Evolutionary conservation across 2,797 vertebrate genomes (phyloP).

Genomic region (Oryzias sinensis): DNA sequence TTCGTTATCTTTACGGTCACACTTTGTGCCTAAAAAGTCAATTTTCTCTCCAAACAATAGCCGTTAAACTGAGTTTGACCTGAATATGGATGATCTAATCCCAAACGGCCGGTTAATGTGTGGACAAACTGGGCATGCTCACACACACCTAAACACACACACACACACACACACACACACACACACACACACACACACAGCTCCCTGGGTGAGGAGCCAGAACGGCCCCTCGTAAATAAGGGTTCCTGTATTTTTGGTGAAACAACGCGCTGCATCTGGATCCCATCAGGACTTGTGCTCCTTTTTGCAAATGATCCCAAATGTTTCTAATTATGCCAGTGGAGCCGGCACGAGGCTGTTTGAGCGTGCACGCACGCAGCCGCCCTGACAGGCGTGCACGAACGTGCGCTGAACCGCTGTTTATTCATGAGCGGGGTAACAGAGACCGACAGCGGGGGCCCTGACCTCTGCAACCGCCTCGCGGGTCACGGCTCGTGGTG

Average conservation of each 20-base stretch:
- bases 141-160: conserved; percentile 34
- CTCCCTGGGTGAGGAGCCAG: conserved; percentile 65
- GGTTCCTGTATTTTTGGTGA: conserved; percentile 71
- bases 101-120: conserved; percentile 44
- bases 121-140: conserved; percentile 21
- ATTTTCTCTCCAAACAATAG: conserved; percentile 27
- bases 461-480: conserved; percentile 48
- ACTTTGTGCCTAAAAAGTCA: neutral
- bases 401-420: conserved; percentile 49
- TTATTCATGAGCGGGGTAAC: conserved; percentile 48
- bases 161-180: conserved; percentile 1
- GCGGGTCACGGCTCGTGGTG: conserved; percentile 47
- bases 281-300: conserved; percentile 76
- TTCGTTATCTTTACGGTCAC: conserved; percentile 1
- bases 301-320: conserved; percentile 75
- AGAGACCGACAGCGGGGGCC: conserved; percentile 52
- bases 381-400: conserved; percentile 42
- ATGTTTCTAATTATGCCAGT: conserved; percentile 79
- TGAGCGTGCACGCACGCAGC: conserved; percentile 25
- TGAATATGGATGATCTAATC: conserved; percentile 47
- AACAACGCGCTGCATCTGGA: conserved; percentile 76
- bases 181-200: conserved; percentile 37
- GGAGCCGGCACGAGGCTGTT: conserved; percentile 67
- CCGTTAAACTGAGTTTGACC: conserved; percentile 47
- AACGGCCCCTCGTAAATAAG: conserved; percentile 76